These are phyloP conservation scores for Vanessa atalanta DNA, from an alignment of 1,140 invertebrate genomes.

Conservation along the genomic window DNA sequence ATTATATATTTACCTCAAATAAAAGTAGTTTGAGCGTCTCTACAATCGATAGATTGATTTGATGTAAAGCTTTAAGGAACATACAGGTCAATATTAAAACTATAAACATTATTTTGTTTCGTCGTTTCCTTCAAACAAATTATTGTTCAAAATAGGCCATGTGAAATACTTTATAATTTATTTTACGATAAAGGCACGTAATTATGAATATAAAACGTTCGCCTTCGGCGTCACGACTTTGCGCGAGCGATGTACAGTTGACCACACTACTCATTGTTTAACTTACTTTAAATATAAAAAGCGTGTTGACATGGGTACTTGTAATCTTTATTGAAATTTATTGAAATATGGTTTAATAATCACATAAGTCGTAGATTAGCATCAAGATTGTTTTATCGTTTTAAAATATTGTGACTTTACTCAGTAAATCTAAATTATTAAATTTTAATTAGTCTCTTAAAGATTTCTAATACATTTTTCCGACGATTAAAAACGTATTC, in stretches of 20 bases:
- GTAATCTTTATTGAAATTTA: background rate
- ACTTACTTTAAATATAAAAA: background rate
- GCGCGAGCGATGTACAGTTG: background rate
- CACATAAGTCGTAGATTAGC: background rate
- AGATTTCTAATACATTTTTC: too few species aligned
- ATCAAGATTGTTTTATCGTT: background rate
- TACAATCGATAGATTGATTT: too few species aligned
- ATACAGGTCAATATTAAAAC: too few species aligned
- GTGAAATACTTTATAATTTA: background rate
- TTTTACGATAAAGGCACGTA: conserved; percentile 1
- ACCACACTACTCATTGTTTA: background rate
- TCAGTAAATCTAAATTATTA: too few species aligned
- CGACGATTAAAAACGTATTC: background rate
- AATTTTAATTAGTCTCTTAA: too few species aligned
- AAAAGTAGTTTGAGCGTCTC: too few species aligned
- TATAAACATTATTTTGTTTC: too few species aligned
- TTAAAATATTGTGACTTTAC: background rate
- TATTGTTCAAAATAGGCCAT: too few species aligned
- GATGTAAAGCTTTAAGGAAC: too few species aligned
- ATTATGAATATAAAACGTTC: background rate
- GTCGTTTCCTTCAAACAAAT: too few species aligned
- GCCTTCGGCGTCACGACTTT: background rate
- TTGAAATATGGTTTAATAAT: background rate
- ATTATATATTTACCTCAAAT: background rate
- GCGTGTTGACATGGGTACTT: background rate